Evolutionary conservation across 1,140 invertebrate genomes (phyloP).

Genomic region (Lordiphosa collinella): DNA sequence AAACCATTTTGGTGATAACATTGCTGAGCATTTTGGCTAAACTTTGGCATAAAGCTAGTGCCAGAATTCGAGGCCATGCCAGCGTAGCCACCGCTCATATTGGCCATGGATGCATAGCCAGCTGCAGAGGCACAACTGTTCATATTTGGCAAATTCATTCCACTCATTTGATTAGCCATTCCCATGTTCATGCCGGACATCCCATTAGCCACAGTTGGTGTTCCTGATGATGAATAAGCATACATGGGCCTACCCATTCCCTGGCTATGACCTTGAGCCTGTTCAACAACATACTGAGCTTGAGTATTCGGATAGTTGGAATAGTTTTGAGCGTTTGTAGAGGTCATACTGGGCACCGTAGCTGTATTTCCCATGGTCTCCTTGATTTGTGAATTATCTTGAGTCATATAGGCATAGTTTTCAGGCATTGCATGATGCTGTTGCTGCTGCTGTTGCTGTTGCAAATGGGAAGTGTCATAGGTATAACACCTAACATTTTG

Average conservation of each 20-base stretch:
- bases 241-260: constrained; percentile 6
- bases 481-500: constrained; percentile 3
- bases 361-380: not conserved
- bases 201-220: not conserved
- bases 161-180: not conserved
- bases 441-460: not conserved
- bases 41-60: constrained; percentile 16
- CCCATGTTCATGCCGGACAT: too few relatives aligned
- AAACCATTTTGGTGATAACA: constrained; percentile 9
- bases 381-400: not conserved
- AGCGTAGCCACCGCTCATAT: not conserved
- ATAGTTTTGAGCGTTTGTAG: not conserved
- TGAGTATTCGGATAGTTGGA: not conserved
- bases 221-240: not conserved
- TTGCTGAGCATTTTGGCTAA: constrained; percentile 20
- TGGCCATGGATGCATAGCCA: constrained; percentile 2
- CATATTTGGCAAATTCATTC: not conserved
- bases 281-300: not conserved
- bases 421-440: not conserved
- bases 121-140: not conserved
- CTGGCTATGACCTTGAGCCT: not conserved
- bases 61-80: too few relatives aligned
- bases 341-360: not conserved
- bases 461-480: not conserved
- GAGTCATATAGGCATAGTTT: constrained; percentile 12